Conservation (phyloP, 2,888 invertebrate species). For the Apamea monoglypha region DNA sequence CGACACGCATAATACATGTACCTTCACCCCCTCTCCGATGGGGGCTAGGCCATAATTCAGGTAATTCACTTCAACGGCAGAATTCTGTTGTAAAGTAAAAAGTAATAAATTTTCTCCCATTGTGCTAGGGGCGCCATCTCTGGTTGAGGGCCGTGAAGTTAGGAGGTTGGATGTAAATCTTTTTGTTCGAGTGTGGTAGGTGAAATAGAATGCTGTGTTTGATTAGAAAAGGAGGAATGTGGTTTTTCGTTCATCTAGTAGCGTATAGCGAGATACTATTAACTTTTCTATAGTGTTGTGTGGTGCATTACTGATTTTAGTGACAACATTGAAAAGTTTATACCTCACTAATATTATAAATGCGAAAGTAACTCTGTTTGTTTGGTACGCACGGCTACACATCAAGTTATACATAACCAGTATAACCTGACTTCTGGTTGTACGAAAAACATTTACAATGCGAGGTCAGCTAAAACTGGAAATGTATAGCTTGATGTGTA, state of each 20-base stretch:
- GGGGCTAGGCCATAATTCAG: slow-evolving; percentile 57
- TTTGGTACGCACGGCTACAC: too few species aligned
- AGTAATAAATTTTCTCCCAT: slow-evolving; percentile 59
- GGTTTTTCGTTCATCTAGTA: background rate
- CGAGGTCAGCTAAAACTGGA: too few species aligned
- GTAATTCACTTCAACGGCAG: slow-evolving; percentile 58
- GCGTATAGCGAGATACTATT: background rate
- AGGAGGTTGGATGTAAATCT: slow-evolving; percentile 61
- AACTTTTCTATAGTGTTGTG: background rate
- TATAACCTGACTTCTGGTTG: too few species aligned
- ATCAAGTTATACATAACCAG: too few species aligned
- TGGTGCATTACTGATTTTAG: background rate
- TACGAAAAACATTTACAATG: too few species aligned
- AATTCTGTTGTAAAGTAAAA: slow-evolving; percentile 51
- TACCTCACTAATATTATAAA: too few species aligned
- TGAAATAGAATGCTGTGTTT: slow-evolving; percentile 8
- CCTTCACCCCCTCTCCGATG: slow-evolving; percentile 15
- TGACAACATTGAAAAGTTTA: background rate
- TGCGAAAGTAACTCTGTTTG: too few species aligned
- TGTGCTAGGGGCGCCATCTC: slow-evolving; percentile 60
- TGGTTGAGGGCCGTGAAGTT: slow-evolving; percentile 48
- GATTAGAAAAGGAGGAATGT: slow-evolving; percentile 9
- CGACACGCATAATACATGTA: slow-evolving; percentile 5
- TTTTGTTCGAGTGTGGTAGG: slow-evolving; percentile 11
- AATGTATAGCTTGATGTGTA: too few species aligned